phyloP scores from a whole-genome alignment of 2,888 invertebrate genomes.

The Deilephila elpenor region DNA sequence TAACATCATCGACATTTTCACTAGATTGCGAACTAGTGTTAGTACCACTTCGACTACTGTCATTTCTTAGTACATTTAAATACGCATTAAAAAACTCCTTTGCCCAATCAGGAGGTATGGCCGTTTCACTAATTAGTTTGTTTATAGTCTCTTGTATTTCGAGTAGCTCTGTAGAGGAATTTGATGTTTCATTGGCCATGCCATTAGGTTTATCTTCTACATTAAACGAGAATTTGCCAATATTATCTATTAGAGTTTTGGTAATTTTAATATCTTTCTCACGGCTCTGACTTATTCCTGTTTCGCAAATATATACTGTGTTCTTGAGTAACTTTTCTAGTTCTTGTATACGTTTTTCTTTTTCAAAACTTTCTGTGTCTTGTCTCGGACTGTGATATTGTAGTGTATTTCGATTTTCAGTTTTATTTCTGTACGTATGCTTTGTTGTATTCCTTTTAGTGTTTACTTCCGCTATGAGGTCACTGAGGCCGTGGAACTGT shows the following conservation, averaged over 20 bases:
- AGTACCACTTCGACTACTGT: slow-evolving; percentile 48
- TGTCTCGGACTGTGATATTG: slow-evolving; percentile 42
- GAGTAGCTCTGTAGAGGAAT: slow-evolving; percentile 60
- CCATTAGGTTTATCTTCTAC: slow-evolving; percentile 38
- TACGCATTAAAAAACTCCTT: slow-evolving; percentile 68
- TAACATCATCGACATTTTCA: slow-evolving; percentile 35
- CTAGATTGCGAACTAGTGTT: slow-evolving; percentile 53
- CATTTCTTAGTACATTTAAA: slow-evolving; percentile 61
- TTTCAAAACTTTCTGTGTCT: slow-evolving; percentile 59
- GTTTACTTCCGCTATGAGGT: slow-evolving; percentile 40
- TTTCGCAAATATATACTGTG: slow-evolving; percentile 70
- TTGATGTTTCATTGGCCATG: slow-evolving; percentile 50
- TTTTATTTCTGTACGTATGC: slow-evolving; percentile 36
- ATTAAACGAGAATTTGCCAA: slow-evolving; percentile 52
- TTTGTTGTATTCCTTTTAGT: slow-evolving; percentile 34
- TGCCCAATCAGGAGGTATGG: slow-evolving; percentile 61
- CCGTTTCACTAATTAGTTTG: slow-evolving; percentile 64
- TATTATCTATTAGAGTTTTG: slow-evolving; percentile 61
- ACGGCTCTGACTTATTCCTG: slow-evolving; percentile 48
- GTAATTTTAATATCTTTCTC: slow-evolving; percentile 70
- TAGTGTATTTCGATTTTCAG: slow-evolving; percentile 32
- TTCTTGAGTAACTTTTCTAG: slow-evolving; percentile 69
- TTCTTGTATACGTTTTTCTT: slow-evolving; percentile 68
- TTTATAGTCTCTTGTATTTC: slow-evolving; percentile 69
- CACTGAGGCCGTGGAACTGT: slow-evolving; percentile 56